Conservation (phyloP, 2,113 vertebrate genomes). For the Coregonus clupeaformis region DNA sequence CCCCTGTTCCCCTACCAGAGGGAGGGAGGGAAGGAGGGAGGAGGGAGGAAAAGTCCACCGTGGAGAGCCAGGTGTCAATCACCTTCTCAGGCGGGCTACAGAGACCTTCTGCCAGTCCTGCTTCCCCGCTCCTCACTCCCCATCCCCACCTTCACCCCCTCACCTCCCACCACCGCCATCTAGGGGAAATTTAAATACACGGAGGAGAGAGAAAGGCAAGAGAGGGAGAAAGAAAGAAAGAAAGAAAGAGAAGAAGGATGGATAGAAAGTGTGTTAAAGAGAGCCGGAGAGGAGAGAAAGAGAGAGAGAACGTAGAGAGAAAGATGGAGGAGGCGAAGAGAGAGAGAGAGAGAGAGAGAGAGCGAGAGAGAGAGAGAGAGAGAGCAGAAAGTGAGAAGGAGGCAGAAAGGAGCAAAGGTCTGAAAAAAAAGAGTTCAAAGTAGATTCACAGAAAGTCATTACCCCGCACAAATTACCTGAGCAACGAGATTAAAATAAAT, state of each 20-base stretch:
- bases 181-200: slow-evolving; percentile 78
- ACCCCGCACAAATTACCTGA: slow-evolving; percentile 92
- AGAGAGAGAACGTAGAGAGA: not conserved
- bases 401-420: slow-evolving; percentile 53
- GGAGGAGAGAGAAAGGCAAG: slow-evolving; percentile 74
- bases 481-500: slow-evolving; percentile 83
- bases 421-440: slow-evolving; percentile 75
- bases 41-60: slow-evolving; percentile 79
- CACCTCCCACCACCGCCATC: slow-evolving; percentile 81
- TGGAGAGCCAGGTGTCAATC: slow-evolving; percentile 89
- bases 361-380: not conserved
- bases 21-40: slow-evolving; percentile 58
- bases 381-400: not conserved
- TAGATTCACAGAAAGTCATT: slow-evolving; percentile 93
- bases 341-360: not conserved
- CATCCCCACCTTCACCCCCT: slow-evolving; percentile 80
- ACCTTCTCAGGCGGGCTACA: slow-evolving; percentile 81
- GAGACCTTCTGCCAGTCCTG: slow-evolving; percentile 80
- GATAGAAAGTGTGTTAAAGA: slow-evolving; percentile 53
- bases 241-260: slow-evolving; percentile 17
- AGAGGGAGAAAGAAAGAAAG: slow-evolving; percentile 20
- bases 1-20: not conserved
- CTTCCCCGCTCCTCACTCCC: slow-evolving; percentile 46
- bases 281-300: slow-evolving; percentile 15
- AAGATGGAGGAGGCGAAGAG: not conserved